Evolutionary conservation across 2,113 vertebrate genomes (phyloP), one percentile per base, ranked within the genome.

Genomic region (Argyrosomus japonicus): DNA sequence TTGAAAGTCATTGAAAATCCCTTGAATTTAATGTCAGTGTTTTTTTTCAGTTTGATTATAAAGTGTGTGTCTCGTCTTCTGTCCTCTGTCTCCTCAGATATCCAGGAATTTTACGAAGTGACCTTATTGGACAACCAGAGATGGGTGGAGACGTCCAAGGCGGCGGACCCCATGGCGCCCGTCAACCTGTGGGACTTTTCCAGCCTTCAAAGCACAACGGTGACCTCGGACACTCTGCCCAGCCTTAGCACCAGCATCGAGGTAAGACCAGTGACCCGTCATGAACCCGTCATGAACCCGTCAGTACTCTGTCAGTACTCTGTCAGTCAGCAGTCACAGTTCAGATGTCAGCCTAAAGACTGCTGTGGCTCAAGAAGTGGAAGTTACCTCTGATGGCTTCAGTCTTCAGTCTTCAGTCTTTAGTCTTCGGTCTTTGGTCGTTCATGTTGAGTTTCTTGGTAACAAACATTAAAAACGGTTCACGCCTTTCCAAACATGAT

Each of bases 31-130:
- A 1, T 1, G 14, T 48, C 47, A 48, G 47, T 14, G 17, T 18
- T 19, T 21, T 5, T 12, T 50, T 53, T 11, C 5, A 9, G 3
- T 43, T 48, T 48, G 2, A 6, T 48, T 40, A 5, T 40, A 21
- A 17, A 0, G 3, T 19, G 11, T 12, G 0, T 12, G 0, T 75
- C 32, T 71, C 1, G 6, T 17, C 51, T 3, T 25, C 14, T 81
- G 51, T 17, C 51, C 3, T 25, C 14, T 81, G 51, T 74, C 6
- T 0, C 19, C 1, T 4, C 93, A 99, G 98, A 99, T 95, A 99
- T 99, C 96, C 98, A 99, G 96, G 98, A 99, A 93, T 99, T 99
- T 94, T 99, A 99, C 91, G 98, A 99, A 98, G 97, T 99, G 97
- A 97, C 97, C 96, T 98, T 99, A 96, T 87, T 96, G 94, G 97